Evolutionary conservation across 2,797 vertebrate genomes (phyloP).

Genomic region (Sebastes kiyomatsui): DNA sequence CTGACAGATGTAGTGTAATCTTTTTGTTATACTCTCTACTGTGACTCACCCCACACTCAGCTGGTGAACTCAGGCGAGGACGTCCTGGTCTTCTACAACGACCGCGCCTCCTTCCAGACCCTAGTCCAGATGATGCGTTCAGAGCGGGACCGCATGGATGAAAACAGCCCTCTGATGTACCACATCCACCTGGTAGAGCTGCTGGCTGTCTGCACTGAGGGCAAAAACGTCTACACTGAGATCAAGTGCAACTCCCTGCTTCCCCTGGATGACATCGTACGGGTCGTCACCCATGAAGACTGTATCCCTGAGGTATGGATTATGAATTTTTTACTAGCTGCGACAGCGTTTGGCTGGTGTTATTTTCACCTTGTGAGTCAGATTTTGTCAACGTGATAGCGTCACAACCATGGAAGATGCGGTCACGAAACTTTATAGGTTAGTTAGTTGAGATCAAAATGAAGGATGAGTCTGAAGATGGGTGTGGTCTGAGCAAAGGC

Average conservation of each 20-base stretch:
- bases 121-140: slow-evolving; percentile 99
- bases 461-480: too few relatives aligned
- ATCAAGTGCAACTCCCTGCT: slow-evolving; percentile 98
- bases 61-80: slow-evolving; percentile 97
- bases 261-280: slow-evolving; percentile 97
- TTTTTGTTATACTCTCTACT: neutral
- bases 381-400: too few relatives aligned
- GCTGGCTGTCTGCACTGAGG: slow-evolving; percentile 96
- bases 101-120: slow-evolving; percentile 97
- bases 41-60: slow-evolving; percentile 68
- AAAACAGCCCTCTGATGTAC: slow-evolving; percentile 96
- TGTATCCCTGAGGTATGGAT: slow-evolving; percentile 93
- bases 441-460: too few relatives aligned
- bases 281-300: slow-evolving; percentile 97
- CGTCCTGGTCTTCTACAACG: slow-evolving; percentile 98
- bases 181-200: slow-evolving; percentile 98
- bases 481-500: neutral
- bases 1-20: neutral
- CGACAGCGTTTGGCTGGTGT: neutral
- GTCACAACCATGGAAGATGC: too few relatives aligned
- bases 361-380: neutral
- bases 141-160: slow-evolving; percentile 95
- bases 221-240: slow-evolving; percentile 98
- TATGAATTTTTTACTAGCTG: neutral
- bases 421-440: too few relatives aligned